These are phyloP conservation scores for Danio tinwini DNA, from an alignment of 2,797 vertebrate genomes.

Conservation along the genomic window DNA sequence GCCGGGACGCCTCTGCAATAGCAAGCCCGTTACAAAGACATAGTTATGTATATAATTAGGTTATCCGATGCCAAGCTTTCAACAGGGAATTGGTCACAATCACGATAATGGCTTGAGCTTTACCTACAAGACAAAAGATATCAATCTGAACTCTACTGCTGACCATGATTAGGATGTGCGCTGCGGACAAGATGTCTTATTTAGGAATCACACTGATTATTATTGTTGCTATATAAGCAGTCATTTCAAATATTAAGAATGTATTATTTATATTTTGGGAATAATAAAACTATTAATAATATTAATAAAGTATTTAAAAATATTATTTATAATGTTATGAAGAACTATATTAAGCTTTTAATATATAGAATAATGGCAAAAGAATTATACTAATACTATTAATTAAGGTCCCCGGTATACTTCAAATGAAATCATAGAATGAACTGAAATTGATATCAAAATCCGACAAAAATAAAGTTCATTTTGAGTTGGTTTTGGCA, in stretches of 20 bases:
- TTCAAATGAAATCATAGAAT: too few species aligned
- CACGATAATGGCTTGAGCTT: neutral
- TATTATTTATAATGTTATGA: neutral
- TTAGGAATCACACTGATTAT: neutral
- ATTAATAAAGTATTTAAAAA: neutral
- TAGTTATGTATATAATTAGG: slow-evolving; percentile 27
- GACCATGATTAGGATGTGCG: neutral
- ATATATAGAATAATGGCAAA: too few species aligned
- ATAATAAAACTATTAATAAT: neutral
- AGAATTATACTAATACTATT: too few species aligned
- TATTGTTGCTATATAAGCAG: neutral
- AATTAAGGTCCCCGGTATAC: too few species aligned
- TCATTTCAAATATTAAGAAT: neutral
- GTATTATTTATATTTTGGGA: too few species aligned
- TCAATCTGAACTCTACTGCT: slow-evolving; percentile 2
- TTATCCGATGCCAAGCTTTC: slow-evolving; percentile 24
- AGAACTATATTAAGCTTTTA: too few species aligned
- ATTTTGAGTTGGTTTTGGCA: too few species aligned
- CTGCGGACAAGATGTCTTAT: neutral
- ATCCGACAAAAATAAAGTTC: too few species aligned
- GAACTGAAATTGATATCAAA: too few species aligned
- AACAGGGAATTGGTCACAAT: slow-evolving; percentile 31
- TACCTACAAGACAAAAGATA: slow-evolving; percentile 8
- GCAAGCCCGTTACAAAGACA: slow-evolving; percentile 1
- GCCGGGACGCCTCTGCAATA: neutral